Evolutionary conservation across 2,797 vertebrate genomes (phyloP).

Genomic region (Rachycentron canadum): DNA sequence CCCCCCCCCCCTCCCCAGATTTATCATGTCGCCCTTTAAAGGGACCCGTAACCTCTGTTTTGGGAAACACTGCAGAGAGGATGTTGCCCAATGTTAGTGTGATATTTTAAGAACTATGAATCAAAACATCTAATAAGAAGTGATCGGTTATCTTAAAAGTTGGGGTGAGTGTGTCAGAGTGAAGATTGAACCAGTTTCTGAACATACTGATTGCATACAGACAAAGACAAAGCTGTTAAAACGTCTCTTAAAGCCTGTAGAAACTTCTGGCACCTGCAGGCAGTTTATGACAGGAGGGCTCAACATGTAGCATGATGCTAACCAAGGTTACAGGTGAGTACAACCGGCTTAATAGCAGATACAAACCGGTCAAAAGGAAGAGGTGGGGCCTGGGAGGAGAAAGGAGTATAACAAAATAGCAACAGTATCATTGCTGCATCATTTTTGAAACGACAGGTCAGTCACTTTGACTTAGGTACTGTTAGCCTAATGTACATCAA

Average conservation of each 20-base stretch:
- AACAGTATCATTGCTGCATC: background rate
- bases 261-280: constrained; percentile 36
- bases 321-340: constrained; percentile 51
- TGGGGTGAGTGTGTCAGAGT: background rate
- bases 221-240: background rate
- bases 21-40: background rate
- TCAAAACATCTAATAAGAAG: background rate
- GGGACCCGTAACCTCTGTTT: background rate
- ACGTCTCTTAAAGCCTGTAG: constrained; percentile 10
- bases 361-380: background rate
- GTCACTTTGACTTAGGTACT: background rate
- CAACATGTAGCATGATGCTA: constrained; percentile 48
- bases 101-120: background rate
- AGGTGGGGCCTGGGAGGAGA: background rate
- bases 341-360: constrained; percentile 1
- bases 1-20: background rate
- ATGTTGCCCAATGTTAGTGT: background rate
- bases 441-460: background rate
- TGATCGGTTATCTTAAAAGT: background rate
- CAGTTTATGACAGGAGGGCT: constrained; percentile 6
- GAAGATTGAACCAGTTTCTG: background rate
- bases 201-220: background rate
- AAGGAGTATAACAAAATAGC: background rate
- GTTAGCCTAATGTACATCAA: constrained; percentile 4
- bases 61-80: background rate